phyloP scores from a whole-genome alignment of 2,797 vertebrate species.

The Mico argentatus region DNA sequence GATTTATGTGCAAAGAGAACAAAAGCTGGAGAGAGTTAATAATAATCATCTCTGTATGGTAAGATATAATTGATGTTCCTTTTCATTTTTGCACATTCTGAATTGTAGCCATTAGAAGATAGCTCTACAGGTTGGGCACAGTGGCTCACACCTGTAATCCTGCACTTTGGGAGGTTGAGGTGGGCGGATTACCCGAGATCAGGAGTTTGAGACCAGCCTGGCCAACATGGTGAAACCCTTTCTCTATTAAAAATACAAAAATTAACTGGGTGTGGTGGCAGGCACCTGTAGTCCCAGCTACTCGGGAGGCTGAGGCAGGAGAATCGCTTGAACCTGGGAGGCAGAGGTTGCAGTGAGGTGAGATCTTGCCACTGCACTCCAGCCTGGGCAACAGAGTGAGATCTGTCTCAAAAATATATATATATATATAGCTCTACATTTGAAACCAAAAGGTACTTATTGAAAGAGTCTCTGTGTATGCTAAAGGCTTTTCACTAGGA shows the following conservation, averaged over 20 bases:
- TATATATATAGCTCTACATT: background rate
- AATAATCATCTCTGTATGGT: background rate
- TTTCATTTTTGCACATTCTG: background rate
- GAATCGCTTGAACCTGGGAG: background rate
- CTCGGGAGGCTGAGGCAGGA: background rate
- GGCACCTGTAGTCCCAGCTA: background rate
- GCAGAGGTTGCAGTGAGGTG: background rate
- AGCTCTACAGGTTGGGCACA: fast-evolving
- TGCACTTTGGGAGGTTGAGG: background rate
- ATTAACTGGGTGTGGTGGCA: background rate
- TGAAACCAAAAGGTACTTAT: background rate
- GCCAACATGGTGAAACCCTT: background rate
- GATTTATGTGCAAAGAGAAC: background rate
- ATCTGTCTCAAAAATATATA: background rate
- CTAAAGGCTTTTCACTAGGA: background rate
- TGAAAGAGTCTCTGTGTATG: background rate
- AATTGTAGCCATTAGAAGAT: background rate
- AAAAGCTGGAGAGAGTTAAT: background rate
- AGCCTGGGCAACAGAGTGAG: background rate
- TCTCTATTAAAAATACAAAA: background rate
- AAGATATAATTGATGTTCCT: background rate
- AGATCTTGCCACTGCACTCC: background rate
- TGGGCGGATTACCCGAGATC: background rate
- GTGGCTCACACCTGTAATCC: background rate
- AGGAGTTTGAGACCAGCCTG: background rate